These are phyloP conservation scores for Camponotus pennsylvanicus DNA, from an alignment of 1,140 invertebrate genomes.

Conservation along the genomic window DNA sequence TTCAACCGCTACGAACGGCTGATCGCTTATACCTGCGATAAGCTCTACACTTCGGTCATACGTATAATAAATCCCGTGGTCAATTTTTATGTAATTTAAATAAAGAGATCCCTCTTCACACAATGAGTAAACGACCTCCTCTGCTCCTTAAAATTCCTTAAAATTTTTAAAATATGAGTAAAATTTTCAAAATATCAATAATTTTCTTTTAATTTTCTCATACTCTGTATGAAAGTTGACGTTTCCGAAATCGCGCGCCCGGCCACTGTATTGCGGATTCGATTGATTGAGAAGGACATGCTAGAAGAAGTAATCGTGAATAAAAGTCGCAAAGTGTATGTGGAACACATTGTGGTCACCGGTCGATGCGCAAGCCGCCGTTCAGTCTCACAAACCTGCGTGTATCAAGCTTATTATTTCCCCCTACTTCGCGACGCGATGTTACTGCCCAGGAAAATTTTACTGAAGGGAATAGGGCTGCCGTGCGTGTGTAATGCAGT, in stretches of 20 bases:
- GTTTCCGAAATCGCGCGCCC: not conserved
- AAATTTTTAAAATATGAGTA: no score
- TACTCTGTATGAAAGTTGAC: no score
- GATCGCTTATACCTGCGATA: conserved; percentile 18
- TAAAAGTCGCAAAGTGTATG: conserved; percentile 40
- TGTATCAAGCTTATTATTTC: conserved; percentile 51
- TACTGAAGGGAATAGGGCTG: conserved; percentile 1
- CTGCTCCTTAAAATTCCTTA: no score
- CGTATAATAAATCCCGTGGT: conserved; percentile 5
- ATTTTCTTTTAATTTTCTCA: no score
- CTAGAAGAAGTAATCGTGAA: not conserved
- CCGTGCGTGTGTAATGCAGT: not conserved
- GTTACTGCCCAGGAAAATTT: conserved; percentile 43
- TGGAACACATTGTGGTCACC: conserved; percentile 15
- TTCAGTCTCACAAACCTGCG: conserved; percentile 59
- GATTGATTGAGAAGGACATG: conserved; percentile 19
- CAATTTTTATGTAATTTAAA: not conserved
- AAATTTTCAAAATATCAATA: no score
- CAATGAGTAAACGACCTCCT: no score
- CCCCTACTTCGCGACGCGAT: conserved; percentile 30
- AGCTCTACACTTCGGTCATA: not conserved
- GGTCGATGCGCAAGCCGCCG: conserved; percentile 57
- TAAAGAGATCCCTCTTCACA: no score
- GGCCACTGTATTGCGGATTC: not conserved
- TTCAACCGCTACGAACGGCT: conserved; percentile 19